phyloP scores from a whole-genome alignment of 2,888 invertebrate genomes.

The Nomada flava region DNA sequence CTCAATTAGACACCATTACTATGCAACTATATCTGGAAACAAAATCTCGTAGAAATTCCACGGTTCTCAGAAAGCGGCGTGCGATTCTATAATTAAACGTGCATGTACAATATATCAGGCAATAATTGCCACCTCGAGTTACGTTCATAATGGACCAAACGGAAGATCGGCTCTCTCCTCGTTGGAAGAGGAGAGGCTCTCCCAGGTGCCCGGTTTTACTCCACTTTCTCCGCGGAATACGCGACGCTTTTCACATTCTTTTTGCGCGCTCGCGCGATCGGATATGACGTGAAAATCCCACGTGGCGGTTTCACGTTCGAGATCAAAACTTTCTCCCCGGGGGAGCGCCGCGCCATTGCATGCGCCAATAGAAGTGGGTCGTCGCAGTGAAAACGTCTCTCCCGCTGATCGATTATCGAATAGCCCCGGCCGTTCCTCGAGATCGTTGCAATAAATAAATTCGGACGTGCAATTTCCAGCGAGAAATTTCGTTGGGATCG shows the following conservation, averaged over 20 bases:
- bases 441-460: no score
- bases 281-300: constrained; percentile 69
- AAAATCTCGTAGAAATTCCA: no score
- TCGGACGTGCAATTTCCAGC: no score
- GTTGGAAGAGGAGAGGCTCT: constrained; percentile 9
- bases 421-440: not conserved
- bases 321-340: constrained; percentile 69
- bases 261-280: constrained; percentile 40
- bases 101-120: no score
- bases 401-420: constrained; percentile 60
- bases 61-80: no score
- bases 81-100: no score
- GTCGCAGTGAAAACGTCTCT: constrained; percentile 69
- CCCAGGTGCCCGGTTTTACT: constrained; percentile 30
- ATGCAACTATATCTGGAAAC: no score
- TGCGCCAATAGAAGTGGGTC: constrained; percentile 65
- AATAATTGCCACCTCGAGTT: not conserved
- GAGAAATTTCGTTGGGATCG: not conserved
- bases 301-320: constrained; percentile 70
- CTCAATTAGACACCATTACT: no score
- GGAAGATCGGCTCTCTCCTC: not conserved
- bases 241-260: constrained; percentile 58
- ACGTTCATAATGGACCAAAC: constrained; percentile 18
- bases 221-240: constrained; percentile 55
- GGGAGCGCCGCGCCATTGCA: constrained; percentile 30